Percentiles rank a stretch among this genome's conserved stretches.
Conservation (phyloP, 2,888 invertebrate genomes). For the Alviniconcha strummeri region DNA sequence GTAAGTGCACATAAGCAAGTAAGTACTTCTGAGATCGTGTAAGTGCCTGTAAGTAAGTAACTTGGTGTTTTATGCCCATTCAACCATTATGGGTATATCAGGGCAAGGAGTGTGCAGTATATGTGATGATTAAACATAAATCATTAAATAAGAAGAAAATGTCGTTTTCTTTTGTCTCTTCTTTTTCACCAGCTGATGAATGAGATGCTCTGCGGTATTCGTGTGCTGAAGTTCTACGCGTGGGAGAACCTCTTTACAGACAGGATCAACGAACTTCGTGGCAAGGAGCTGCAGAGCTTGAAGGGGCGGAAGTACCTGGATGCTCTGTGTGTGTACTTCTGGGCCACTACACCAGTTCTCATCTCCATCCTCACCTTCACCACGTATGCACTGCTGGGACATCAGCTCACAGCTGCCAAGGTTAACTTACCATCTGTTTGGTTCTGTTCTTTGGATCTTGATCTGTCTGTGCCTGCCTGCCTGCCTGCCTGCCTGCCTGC, state of each 20-base stretch:
- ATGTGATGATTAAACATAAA: too few relatives aligned
- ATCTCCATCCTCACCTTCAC: constrained; percentile 75
- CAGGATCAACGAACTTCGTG: constrained; percentile 76
- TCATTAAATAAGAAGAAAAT: too few relatives aligned
- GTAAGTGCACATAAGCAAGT: too few relatives aligned
- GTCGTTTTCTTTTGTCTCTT: too few relatives aligned
- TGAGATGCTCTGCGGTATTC: constrained; percentile 90
- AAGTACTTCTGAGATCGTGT: too few relatives aligned
- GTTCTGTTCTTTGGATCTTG: neutral
- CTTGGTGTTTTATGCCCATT: too few relatives aligned
- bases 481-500: too few relatives aligned
- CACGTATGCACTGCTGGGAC: constrained; percentile 79
- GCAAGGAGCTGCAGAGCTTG: constrained; percentile 84
- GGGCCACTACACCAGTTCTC: constrained; percentile 97
- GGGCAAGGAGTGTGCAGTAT: too few relatives aligned
- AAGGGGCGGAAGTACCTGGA: constrained; percentile 95
- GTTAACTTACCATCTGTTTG: constrained; percentile 72
- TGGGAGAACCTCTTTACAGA: constrained; percentile 93
- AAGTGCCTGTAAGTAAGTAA: too few relatives aligned
- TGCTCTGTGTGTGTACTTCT: constrained; percentile 97
- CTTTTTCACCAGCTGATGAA: constrained; percentile 79
- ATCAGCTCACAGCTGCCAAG: constrained; percentile 87
- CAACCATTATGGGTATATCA: too few relatives aligned
- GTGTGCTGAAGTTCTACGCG: constrained; percentile 91
- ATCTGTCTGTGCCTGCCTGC: neutral